phyloP scores from a whole-genome alignment of 2,113 vertebrate species.

The Psettodes erumei region DNA sequence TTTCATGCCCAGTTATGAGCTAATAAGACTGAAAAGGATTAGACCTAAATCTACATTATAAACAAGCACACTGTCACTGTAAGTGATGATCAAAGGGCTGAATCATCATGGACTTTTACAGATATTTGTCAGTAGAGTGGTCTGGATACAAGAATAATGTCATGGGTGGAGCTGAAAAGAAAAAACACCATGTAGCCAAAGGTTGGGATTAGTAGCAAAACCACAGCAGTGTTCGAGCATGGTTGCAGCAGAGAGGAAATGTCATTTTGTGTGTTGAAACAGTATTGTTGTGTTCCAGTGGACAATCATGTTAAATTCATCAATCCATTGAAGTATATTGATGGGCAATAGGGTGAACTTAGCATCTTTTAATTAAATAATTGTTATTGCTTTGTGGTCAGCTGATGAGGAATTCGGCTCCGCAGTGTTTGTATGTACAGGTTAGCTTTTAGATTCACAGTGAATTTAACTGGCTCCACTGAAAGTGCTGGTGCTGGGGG shows the following conservation, averaged over 20 bases:
- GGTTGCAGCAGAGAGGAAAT: neutral
- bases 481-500: neutral
- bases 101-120: neutral
- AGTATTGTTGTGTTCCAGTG: neutral
- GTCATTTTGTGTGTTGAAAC: neutral
- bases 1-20: neutral
- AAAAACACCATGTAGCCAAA: too few species aligned
- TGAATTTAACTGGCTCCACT: neutral
- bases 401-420: neutral
- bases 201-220: neutral
- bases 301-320: neutral
- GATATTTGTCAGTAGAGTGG: neutral
- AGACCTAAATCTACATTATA: neutral
- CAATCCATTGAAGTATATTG: neutral
- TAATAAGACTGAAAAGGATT: neutral
- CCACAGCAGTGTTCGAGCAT: neutral
- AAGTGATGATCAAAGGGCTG: neutral
- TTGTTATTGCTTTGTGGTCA: neutral
- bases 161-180: neutral
- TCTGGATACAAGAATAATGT: conserved; percentile 9
- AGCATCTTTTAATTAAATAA: neutral
- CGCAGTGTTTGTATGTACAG: neutral
- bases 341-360: neutral
- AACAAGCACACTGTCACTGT: neutral
- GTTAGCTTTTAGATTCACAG: too few species aligned